Evolutionary conservation across 2,797 vertebrate genomes (phyloP), one percentile per base, ranked within the genome.

Genomic region (Sardinella longiceps): DNA sequence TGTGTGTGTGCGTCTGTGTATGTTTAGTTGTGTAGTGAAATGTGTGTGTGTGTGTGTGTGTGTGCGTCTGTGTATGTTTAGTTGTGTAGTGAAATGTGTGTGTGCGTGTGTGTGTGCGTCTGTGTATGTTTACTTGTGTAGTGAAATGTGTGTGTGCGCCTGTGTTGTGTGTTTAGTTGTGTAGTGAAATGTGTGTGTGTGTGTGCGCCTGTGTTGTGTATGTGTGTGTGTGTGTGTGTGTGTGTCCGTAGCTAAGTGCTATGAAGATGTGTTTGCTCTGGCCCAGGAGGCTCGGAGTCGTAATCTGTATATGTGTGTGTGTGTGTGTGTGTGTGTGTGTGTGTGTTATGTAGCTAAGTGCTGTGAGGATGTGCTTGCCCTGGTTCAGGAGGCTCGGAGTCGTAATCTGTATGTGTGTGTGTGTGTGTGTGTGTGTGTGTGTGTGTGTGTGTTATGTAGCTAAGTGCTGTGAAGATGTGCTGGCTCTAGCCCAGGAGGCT

Each of bases 401-500:
- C n/a, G n/a, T n/a, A n/a, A n/a, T n/a, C n/a, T 11, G 46, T 50
- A 1, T 50, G 48, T 18, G 48, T 50, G 0, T 50, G 48, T 50
- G 12, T 50, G 48, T 46, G 46, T 46, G 46, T 46, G 46, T 46
- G 46, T 46, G 46, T 46, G 45, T 46, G 46, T 53, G 51, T 53
- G 51, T 53, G 51, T 53, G 51, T 53, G 15, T 53, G 51, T 53
- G 18, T 53, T 48, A 80, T 0, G n/a, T 7, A 98, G 97, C 92
- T 3, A 92, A 95, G 81, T 97, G 97, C 87, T 98, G 97, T 88
- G 93, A 94, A 77, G 95, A 91, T 88, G 93, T 96, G 50, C 88
- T 95, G 5, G 90, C 90, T 0, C 85, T 98, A 0, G 94, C 93
- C 0, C 95, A 92, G 87, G 95, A 96, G 83, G 96, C 95, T 33